phyloP scores from a whole-genome alignment of 2,797 vertebrate genomes.

The Brachymystax lenok region DNA sequence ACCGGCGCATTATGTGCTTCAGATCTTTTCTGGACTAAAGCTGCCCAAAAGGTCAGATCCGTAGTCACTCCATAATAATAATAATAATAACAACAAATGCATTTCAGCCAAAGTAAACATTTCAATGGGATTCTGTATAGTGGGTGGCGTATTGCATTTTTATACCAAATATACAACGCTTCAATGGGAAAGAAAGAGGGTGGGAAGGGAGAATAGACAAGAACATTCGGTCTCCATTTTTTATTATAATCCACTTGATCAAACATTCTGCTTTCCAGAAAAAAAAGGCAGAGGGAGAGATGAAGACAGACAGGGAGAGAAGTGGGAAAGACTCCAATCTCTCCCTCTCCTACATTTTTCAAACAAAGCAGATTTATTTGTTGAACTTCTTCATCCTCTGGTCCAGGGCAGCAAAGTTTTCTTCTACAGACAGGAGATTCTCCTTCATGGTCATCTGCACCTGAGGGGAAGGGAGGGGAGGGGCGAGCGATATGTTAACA shows the following conservation, averaged over 20 bases:
- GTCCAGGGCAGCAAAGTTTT: constrained; percentile 85
- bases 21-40: no score
- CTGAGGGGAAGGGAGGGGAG: constrained; percentile 59
- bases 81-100: background rate
- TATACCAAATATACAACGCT: constrained; percentile 30
- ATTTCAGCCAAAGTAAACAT: background rate
- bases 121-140: constrained; percentile 24
- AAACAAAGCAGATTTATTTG: constrained; percentile 74
- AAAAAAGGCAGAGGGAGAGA: constrained; percentile 55
- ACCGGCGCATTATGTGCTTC: no score
- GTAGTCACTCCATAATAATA: background rate
- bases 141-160: constrained; percentile 41
- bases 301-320: constrained; percentile 45
- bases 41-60: no score
- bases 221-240: constrained; percentile 64
- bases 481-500: background rate
- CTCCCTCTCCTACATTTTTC: constrained; percentile 47
- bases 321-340: constrained; percentile 38
- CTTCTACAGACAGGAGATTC: constrained; percentile 85
- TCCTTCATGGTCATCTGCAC: constrained; percentile 93
- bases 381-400: constrained; percentile 87
- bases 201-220: constrained; percentile 39
- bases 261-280: constrained; percentile 56
- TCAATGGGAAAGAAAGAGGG: constrained; percentile 44
- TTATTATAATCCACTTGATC: constrained; percentile 38